Evolutionary conservation across 2,797 vertebrate genomes (phyloP).

Genomic region (Oreochromis grahami): DNA sequence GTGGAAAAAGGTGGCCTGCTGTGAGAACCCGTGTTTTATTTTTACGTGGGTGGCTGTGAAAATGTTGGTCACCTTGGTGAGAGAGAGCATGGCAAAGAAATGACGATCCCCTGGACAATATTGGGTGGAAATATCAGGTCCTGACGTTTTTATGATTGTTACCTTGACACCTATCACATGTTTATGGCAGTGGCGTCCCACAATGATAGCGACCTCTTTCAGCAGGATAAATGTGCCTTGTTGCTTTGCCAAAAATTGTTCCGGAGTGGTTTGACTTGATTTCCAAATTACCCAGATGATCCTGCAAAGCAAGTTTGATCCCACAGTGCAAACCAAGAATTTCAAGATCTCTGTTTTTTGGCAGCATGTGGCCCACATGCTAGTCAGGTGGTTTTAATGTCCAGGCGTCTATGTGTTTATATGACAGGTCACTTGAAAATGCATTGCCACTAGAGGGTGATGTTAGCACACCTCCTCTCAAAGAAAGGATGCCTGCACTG

Average conservation of each 20-base stretch:
- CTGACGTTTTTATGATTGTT: neutral
- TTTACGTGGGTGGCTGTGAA: neutral
- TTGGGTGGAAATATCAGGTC: neutral
- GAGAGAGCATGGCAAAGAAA: neutral
- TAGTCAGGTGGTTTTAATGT: neutral
- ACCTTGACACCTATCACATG: neutral
- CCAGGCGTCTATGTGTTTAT: neutral
- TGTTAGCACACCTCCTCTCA: neutral
- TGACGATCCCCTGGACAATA: neutral
- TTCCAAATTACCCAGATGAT: neutral
- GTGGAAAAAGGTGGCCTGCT: neutral
- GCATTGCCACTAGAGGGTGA: slow-evolving; percentile 56
- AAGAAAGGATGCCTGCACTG: neutral
- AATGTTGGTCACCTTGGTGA: neutral
- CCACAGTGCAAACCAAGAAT: neutral
- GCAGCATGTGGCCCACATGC: neutral
- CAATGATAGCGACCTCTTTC: neutral
- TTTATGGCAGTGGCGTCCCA: neutral
- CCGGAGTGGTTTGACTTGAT: neutral
- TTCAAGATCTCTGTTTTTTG: neutral
- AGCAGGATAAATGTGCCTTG: neutral
- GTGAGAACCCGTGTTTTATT: neutral
- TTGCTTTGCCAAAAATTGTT: neutral
- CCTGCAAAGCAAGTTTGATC: neutral
- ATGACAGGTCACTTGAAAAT: neutral